A percentile compares a stretch with the other conserved stretches of the same genome.
Evolutionary conservation across 1,140 invertebrate genomes (phyloP).

Genomic region (Dendroctonus valens): DNA sequence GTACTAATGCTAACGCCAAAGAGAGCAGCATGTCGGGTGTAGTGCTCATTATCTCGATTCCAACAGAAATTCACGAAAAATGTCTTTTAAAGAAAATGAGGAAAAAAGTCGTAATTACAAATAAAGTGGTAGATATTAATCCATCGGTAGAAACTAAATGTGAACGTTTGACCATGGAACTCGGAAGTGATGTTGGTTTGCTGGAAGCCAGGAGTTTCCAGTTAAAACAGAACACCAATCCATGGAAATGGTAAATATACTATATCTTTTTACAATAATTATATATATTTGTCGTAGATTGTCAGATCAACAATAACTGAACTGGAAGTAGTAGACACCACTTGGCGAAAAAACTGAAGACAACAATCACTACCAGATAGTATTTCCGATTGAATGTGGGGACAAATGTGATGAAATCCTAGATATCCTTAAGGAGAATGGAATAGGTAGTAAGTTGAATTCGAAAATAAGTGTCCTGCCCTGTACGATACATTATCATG

Average conservation of each 20-base stretch:
- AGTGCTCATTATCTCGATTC: slow-evolving; percentile 51
- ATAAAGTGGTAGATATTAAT: not conserved
- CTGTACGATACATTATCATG: slow-evolving; percentile 50
- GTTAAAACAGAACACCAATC: slow-evolving; percentile 11
- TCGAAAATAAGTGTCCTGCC: slow-evolving; percentile 52
- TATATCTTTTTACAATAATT: not conserved
- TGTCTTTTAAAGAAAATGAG: slow-evolving; percentile 27
- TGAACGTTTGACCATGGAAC: not conserved
- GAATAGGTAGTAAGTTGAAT: slow-evolving; percentile 46
- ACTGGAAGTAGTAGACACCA: slow-evolving; percentile 30
- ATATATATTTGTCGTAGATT: slow-evolving; percentile 15
- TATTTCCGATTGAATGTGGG: slow-evolving; percentile 50
- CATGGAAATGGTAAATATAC: slow-evolving; percentile 20
- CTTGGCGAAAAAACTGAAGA: slow-evolving; percentile 36
- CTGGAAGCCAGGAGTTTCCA: not conserved
- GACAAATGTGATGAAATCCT: slow-evolving; percentile 50
- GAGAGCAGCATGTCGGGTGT: slow-evolving; percentile 44
- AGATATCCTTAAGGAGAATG: slow-evolving; percentile 48
- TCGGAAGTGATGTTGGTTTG: slow-evolving; percentile 9
- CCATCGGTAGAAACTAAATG: not conserved
- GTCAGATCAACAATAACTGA: slow-evolving; percentile 22
- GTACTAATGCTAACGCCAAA: not conserved
- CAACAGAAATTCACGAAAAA: slow-evolving; percentile 44
- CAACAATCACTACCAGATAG: slow-evolving; percentile 47
- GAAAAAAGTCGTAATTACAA: slow-evolving; percentile 22